These are phyloP conservation scores for Pristiophorus japonicus DNA, from an alignment of 2,113 vertebrate species.

Conservation along the genomic window DNA sequence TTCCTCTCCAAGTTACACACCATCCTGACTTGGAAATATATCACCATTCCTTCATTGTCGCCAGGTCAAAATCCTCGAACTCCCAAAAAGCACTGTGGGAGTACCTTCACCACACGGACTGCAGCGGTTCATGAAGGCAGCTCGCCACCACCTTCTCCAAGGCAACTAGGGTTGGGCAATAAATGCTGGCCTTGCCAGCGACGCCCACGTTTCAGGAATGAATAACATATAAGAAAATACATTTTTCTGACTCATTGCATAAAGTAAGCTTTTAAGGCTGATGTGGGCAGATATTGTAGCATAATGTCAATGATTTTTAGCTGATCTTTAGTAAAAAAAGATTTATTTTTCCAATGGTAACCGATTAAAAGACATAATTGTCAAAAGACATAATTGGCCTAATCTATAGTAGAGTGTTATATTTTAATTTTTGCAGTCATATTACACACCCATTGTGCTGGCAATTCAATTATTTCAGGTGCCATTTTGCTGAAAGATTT, in stretches of 20 bases:
- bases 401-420: background rate
- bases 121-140: no score
- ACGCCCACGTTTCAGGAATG: no score
- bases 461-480: background rate
- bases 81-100: no score
- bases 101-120: no score
- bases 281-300: background rate
- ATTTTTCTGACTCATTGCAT: background rate
- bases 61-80: no score
- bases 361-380: background rate
- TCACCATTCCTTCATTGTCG: no score
- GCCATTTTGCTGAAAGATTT: constrained; percentile 20
- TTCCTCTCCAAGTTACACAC: no score
- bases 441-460: background rate
- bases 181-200: no score
- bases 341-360: background rate
- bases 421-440: background rate
- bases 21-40: no score
- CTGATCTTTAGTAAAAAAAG: background rate
- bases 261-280: background rate
- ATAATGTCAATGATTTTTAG: background rate
- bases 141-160: no score
- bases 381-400: background rate
- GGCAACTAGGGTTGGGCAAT: no score
- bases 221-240: background rate